Conservation (phyloP, 2,113 vertebrate genomes). For the Drymodes brunneopygia region DNA sequence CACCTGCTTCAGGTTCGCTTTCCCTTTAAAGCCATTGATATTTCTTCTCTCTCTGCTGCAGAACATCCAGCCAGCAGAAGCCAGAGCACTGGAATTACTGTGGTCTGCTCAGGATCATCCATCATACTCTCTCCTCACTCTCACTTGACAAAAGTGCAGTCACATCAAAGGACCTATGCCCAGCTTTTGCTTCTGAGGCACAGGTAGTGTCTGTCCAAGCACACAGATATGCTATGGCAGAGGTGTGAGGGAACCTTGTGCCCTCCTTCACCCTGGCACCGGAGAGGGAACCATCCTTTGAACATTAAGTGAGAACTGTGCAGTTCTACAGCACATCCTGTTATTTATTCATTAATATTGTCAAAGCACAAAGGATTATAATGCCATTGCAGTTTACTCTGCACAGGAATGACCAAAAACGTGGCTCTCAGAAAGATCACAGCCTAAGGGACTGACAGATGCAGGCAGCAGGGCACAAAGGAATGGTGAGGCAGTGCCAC, state of each 20-base stretch:
- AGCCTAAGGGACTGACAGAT: neutral
- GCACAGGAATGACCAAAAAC: neutral
- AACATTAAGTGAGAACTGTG: neutral
- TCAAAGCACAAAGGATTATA: neutral
- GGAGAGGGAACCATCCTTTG: neutral
- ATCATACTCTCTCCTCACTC: neutral
- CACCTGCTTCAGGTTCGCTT: neutral
- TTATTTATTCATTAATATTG: neutral
- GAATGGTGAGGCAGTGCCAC: neutral
- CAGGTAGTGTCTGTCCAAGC: neutral
- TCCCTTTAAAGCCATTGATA: neutral
- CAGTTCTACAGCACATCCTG: neutral
- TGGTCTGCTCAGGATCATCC: neutral
- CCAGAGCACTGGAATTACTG: neutral
- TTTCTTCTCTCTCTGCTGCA: neutral
- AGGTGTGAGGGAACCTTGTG: neutral
- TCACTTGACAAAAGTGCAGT: neutral
- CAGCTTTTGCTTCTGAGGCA: neutral
- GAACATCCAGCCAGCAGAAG: neutral
- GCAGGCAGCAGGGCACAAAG: neutral
- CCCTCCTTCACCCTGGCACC: neutral
- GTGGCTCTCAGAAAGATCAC: neutral
- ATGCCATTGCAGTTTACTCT: neutral
- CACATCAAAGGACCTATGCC: accelerated
- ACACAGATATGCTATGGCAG: neutral